phyloP scores from a whole-genome alignment of 2,113 vertebrate species.

The Scortum barcoo region DNA sequence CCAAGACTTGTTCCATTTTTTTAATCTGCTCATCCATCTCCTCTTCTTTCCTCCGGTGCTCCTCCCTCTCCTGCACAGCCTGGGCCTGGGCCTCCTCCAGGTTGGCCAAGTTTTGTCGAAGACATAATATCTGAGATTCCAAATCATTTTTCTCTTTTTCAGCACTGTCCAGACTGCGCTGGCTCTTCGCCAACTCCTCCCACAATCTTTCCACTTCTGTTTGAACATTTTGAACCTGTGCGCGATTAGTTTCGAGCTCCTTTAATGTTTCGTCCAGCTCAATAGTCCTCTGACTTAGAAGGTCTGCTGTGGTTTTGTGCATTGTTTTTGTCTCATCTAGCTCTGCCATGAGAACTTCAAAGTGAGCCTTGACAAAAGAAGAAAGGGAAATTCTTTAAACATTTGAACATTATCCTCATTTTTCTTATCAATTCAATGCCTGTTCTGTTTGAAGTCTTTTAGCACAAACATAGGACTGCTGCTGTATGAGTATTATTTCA shows the following conservation, averaged over 20 bases:
- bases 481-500: neutral
- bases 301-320: slow-evolving; percentile 52
- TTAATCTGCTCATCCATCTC: slow-evolving; percentile 79
- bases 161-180: slow-evolving; percentile 63
- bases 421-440: neutral
- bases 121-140: slow-evolving; percentile 71
- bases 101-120: slow-evolving; percentile 72
- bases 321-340: slow-evolving; percentile 75
- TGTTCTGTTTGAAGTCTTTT: neutral
- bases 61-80: slow-evolving; percentile 71
- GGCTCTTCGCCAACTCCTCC: slow-evolving; percentile 73
- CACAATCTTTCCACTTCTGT: slow-evolving; percentile 64
- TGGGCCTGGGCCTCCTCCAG: slow-evolving; percentile 78
- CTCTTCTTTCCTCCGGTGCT: slow-evolving; percentile 74
- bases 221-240: slow-evolving; percentile 40
- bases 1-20: slow-evolving; percentile 80
- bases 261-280: slow-evolving; percentile 46
- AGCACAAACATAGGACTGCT: neutral
- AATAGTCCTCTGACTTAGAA: slow-evolving; percentile 74
- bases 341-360: slow-evolving; percentile 74
- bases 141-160: slow-evolving; percentile 81
- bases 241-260: slow-evolving; percentile 51
- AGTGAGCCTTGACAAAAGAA: slow-evolving; percentile 69
- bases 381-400: neutral
- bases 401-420: neutral